Conservation (phyloP, 2,797 vertebrate genomes). For the Lagocephalus sceleratus region DNA sequence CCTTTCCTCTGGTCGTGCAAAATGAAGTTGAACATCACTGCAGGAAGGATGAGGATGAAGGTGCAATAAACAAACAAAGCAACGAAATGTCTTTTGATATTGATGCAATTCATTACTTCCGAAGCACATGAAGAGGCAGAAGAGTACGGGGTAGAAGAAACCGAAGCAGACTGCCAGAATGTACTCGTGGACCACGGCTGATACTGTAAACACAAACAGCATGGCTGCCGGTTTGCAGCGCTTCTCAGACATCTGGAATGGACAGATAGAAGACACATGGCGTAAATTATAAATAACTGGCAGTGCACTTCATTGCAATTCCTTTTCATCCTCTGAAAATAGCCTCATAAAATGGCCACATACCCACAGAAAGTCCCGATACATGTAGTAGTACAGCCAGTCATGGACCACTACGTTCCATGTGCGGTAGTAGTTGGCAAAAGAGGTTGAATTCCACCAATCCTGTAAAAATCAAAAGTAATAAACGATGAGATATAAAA, state of each 20-base stretch:
- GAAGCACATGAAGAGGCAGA: slow-evolving; percentile 90
- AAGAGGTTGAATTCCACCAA: slow-evolving; percentile 99
- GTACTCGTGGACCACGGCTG: slow-evolving; percentile 90
- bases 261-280: slow-evolving; percentile 8
- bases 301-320: background rate
- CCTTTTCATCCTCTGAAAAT: background rate
- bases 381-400: slow-evolving; percentile 95
- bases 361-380: slow-evolving; percentile 91
- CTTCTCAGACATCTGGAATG: slow-evolving; percentile 84
- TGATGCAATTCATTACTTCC: slow-evolving; percentile 83
- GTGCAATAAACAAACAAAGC: background rate
- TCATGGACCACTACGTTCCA: slow-evolving; percentile 98
- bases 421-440: slow-evolving; percentile 94
- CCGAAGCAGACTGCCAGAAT: slow-evolving; percentile 86
- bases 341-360: slow-evolving; percentile 45
- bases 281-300: background rate
- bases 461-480: slow-evolving; percentile 72
- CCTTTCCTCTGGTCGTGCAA: slow-evolving; percentile 90
- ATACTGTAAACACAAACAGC: slow-evolving; percentile 88
- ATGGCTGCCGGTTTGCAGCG: slow-evolving; percentile 86
- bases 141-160: slow-evolving; percentile 94
- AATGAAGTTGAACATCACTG: slow-evolving; percentile 95
- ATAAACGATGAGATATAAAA: background rate
- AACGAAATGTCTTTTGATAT: background rate
- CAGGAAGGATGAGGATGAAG: slow-evolving; percentile 10